These are phyloP conservation scores for Flexamia atlantica DNA, from an alignment of 2,888 invertebrate genomes.

Conservation along the genomic window DNA sequence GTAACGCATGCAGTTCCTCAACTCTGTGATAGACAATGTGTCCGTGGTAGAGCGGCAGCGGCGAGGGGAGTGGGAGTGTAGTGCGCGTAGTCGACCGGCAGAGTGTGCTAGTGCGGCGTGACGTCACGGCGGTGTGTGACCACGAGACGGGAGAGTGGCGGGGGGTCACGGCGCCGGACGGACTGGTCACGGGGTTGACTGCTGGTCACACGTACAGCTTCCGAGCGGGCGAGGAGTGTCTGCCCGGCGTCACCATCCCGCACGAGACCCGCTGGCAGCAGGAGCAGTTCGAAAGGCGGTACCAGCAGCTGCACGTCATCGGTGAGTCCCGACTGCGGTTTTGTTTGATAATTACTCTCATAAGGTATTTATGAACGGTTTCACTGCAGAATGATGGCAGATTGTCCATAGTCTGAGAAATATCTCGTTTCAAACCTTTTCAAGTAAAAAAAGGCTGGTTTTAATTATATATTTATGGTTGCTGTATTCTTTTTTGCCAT, in stretches of 20 bases:
- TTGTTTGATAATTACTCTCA: too few species aligned
- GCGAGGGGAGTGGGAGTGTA: conserved; percentile 62
- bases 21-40: conserved; percentile 60
- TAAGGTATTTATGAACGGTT: too few species aligned
- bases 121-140: conserved; percentile 49
- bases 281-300: conserved; percentile 79
- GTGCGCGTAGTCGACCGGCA: conserved; percentile 54
- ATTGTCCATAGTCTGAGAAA: too few species aligned
- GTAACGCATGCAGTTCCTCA: conserved; percentile 63
- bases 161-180: background rate
- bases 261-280: conserved; percentile 83
- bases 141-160: conserved; percentile 70
- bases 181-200: conserved; percentile 71
- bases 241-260: conserved; percentile 76
- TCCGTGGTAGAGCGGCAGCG: conserved; percentile 22
- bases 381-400: too few species aligned
- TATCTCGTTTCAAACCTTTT: too few species aligned
- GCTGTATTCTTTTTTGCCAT: too few species aligned
- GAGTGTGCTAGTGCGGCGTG: conserved; percentile 50
- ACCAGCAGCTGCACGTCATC: conserved; percentile 60
- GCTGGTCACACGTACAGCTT: conserved; percentile 84
- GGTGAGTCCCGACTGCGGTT: conserved; percentile 61
- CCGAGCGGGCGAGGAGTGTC: conserved; percentile 77
- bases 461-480: too few species aligned
- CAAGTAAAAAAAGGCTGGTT: too few species aligned